Evolutionary conservation across 35 echinoderm and acorn worm species (phyloP).

Genomic region (Heliocidaris erythrogramma): DNA sequence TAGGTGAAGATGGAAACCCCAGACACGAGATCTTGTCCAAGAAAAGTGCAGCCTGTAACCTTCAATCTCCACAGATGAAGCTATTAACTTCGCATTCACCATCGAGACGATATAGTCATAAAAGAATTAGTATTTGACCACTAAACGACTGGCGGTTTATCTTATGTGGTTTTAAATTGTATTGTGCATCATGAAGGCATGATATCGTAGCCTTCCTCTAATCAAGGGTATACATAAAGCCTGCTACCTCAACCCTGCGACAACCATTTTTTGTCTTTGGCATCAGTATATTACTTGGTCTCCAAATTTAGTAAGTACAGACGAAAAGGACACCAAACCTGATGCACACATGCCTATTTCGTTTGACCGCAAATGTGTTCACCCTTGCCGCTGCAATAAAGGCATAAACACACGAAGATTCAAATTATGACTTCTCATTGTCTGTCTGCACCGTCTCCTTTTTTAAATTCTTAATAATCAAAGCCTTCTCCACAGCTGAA

Average conservation of each 20-base stretch:
- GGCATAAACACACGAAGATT: background rate
- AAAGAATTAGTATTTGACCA: background rate
- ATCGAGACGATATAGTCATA: background rate
- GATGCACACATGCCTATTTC: background rate
- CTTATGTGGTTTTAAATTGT: background rate
- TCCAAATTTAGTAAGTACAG: background rate
- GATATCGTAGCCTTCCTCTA: background rate
- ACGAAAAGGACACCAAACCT: background rate
- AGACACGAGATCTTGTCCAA: background rate
- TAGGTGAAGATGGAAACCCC: background rate
- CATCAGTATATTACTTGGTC: background rate
- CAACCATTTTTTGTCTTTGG: background rate
- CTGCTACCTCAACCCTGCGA: background rate
- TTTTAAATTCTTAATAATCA: background rate
- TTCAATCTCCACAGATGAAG: background rate
- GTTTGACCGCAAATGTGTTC: background rate
- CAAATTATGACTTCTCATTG: background rate
- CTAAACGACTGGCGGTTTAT: constrained; percentile 2
- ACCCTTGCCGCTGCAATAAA: background rate
- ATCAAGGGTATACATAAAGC: background rate
- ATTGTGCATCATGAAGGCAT: background rate
- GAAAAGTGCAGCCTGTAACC: background rate
- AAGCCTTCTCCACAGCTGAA: background rate
- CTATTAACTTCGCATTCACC: background rate
- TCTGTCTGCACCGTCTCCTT: background rate